Base-by-base conservation (phyloP, 2,797 vertebrate species). In the Cygnus olor region DNA sequence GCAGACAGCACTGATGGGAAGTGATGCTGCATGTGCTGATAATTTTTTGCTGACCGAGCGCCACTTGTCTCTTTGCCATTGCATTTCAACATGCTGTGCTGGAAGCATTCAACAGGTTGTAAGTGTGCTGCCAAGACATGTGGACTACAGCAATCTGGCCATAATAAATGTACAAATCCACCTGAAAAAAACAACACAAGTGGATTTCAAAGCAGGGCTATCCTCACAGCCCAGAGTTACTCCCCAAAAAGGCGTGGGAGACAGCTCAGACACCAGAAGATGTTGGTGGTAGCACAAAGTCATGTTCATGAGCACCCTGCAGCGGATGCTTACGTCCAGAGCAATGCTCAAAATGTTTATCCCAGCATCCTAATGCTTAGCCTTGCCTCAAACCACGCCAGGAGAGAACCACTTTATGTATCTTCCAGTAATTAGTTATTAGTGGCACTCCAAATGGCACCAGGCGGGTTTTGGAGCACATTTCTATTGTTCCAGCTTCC, bases 221-320 rank as follows among this genome's bases (percentile, higher is more conserved):
- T 28, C 51, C 36, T 78, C 42, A 15, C 40, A 40, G 34, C 25
- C 15, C 34, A 16, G 63, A 15, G 24, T 30, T 10, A 51, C 21
- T 27, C 36, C 20, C 18, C 11, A 7, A 4, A 42, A 80, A 57
- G 32, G 15, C 38, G 36, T 11, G 25, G 36, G 36, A 10, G 1
- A 3, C 27, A 6, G 8, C 34, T 47, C 21, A 1, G 49, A 40
- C 16, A 21, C 7, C 1, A 14, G n/a, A 44, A 9, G 36, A 9
- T 49, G 28, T 11, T 32, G 9, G 34, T 53, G 3, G 1, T 1
- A 24, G 49, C 49, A 45, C 28, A 8, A 27, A 49, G 42, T 40
- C 4, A 1, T 1, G 14, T 40, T 36, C 16, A 18, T 25, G 54
- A 36, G 47, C 38, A 20, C 22, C 56, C n/a, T 13, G 15, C 22